Base-by-base conservation (phyloP, 2,113 vertebrate genomes). In the Pungitius pungitius region DNA sequence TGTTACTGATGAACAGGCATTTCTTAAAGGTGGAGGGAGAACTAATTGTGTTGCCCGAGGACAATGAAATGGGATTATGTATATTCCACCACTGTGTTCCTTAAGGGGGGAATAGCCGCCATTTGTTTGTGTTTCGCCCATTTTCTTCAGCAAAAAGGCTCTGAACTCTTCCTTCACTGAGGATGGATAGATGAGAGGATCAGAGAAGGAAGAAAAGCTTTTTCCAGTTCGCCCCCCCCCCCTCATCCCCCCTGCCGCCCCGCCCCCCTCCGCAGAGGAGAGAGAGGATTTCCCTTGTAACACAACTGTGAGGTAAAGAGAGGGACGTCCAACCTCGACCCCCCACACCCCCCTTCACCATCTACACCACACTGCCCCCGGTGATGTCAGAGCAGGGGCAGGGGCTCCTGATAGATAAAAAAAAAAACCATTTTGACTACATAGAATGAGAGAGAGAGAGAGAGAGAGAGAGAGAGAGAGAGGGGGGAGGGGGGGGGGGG, bases 371-470 rank as follows among this genome's bases (percentile, higher is more conserved):
- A 80, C 84, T 89, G 84, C 82, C 82, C 69, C 81, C 66, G 80
- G 90, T 93, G 92, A 92, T 92, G 91, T 93, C 87, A 93, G 82
- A 78, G 78, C 76, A 83, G 85, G 49, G 49, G 74, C 80, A 86
- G 85, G 81, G 85, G 88, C 83, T 89, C 87, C 82, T 86, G 78
- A 90, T 58, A 49, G 51, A 56, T 49, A 71, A 67, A 65, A 90
- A 51, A 55, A 49, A 56, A 89, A 84, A 90, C 75, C 68, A 79
- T 87, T 88, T 89, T 74, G 82, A 87, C 87, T 78, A 30, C 26
- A 74, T 70, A 86, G 83, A 88, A 49, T 64, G 66, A 47, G 66
- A 73, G 78, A 75, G 79, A 56, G 77, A 59, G 69, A 37, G 68
- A 78, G 69, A 66, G 69, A 70, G 80, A 67, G 63, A 56, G 77